These are phyloP conservation scores for Halcyon smyrnensis DNA, from an alignment of 2,797 vertebrate genomes.

Conservation along the genomic window DNA sequence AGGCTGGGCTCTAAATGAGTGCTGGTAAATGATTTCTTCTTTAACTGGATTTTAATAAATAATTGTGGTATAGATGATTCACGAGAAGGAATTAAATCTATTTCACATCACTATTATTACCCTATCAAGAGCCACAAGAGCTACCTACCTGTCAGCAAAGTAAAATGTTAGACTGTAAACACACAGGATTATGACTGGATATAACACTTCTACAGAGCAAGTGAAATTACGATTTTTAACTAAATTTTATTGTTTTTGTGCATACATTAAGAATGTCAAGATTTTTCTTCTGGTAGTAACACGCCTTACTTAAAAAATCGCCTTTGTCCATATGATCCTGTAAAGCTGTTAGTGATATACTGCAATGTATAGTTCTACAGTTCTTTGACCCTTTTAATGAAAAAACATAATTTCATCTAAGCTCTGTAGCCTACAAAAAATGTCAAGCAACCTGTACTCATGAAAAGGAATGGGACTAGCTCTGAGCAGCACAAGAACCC, in stretches of 20 bases:
- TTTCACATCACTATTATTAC: neutral
- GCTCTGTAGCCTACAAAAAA: neutral
- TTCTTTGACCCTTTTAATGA: neutral
- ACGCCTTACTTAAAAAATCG: neutral
- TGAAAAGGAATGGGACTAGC: neutral
- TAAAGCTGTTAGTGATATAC: neutral
- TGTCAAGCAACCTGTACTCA: neutral
- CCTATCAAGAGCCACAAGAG: neutral
- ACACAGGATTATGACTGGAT: neutral
- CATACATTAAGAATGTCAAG: neutral
- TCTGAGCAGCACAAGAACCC: neutral
- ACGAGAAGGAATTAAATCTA: neutral
- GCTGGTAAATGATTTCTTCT: neutral
- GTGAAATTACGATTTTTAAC: neutral
- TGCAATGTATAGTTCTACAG: neutral
- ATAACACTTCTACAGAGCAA: neutral
- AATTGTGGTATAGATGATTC: neutral
- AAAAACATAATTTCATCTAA: neutral
- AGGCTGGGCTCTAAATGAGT: neutral
- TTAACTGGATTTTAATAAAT: neutral
- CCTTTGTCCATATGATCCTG: neutral
- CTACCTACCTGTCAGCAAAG: neutral
- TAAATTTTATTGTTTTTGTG: neutral
- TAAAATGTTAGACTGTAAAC: neutral
- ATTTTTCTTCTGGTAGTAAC: neutral